Evolutionary conservation across 2,888 invertebrate species (phyloP).

Genomic region (Tryphoninae sp.): DNA sequence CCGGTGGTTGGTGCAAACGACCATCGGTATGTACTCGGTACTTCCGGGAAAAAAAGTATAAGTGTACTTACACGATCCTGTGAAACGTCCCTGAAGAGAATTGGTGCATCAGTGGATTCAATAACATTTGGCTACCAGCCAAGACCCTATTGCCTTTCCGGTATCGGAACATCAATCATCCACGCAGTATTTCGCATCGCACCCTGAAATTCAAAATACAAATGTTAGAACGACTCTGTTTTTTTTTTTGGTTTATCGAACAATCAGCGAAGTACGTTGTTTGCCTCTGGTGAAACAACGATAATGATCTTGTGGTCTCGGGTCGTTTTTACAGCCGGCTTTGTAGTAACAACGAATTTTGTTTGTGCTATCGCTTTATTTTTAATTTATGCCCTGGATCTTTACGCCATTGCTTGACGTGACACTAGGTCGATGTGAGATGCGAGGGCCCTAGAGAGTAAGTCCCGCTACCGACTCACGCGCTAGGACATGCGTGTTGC

Average conservation of each 20-base stretch:
- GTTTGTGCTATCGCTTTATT: too few relatives aligned
- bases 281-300: neutral
- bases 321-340: too few relatives aligned
- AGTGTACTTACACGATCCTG: constrained; percentile 27
- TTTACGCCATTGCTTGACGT: too few relatives aligned
- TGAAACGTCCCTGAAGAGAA: constrained; percentile 17
- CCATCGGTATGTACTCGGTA: constrained; percentile 30
- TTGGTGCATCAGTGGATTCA: constrained; percentile 36
- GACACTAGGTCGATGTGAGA: too few relatives aligned
- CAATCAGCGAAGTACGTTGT: neutral
- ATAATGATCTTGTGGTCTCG: neutral
- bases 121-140: constrained; percentile 40
- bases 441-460: too few relatives aligned
- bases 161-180: constrained; percentile 31
- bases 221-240: neutral
- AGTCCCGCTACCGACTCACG: too few relatives aligned
- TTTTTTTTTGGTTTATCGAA: neutral
- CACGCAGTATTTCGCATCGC: neutral
- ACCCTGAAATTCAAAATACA: neutral
- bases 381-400: too few relatives aligned
- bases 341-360: too few relatives aligned
- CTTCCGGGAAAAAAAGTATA: constrained; percentile 5
- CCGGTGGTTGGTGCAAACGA: constrained; percentile 35
- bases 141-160: constrained; percentile 29
- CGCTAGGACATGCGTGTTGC: too few relatives aligned